phyloP scores from a whole-genome alignment of 2,888 invertebrate species.

The Drosophila antonietae region DNA sequence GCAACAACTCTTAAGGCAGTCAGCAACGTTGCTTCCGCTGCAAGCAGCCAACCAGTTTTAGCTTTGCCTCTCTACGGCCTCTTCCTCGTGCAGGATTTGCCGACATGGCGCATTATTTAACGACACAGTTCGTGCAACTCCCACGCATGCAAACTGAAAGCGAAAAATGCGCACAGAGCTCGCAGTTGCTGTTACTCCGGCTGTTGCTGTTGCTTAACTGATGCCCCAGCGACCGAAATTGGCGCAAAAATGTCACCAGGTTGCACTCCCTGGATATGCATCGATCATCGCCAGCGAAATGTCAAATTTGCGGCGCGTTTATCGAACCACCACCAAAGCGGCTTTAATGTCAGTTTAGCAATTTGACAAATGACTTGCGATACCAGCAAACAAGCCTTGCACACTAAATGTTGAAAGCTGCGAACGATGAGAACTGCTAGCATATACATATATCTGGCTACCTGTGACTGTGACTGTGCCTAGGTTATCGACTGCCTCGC shows the following conservation, averaged over 20 bases:
- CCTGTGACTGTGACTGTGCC: conserved; percentile 18
- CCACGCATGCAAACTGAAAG: conserved; percentile 80
- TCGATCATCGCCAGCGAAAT: conserved; percentile 73
- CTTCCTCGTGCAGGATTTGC: conserved; percentile 66
- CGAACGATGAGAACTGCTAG: conserved; percentile 41
- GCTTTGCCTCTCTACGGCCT: conserved; percentile 28
- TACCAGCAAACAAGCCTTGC: conserved; percentile 43
- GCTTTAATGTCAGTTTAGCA: conserved; percentile 78
- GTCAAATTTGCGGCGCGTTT: conserved; percentile 72
- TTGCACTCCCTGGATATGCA: conserved; percentile 63
- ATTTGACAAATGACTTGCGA: conserved; percentile 77
- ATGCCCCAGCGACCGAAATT: conserved; percentile 79
- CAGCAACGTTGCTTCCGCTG: conserved; percentile 58
- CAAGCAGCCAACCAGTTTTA: conserved; percentile 51
- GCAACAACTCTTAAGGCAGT: conserved; percentile 14
- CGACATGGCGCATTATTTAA: conserved; percentile 76
- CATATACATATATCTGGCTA: conserved; percentile 16
- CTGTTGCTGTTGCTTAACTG: conserved; percentile 64
- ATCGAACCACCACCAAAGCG: conserved; percentile 66
- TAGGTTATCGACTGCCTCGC: conserved; percentile 54
- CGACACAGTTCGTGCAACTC: conserved; percentile 81
- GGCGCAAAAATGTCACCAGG: conserved; percentile 76
- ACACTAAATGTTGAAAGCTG: conserved; percentile 58
- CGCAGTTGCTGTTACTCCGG: conserved; percentile 17
- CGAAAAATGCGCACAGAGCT: conserved; percentile 72